These are phyloP conservation scores for Cephonodes hylas DNA, from an alignment of 2,888 invertebrate species.

Conservation along the genomic window DNA sequence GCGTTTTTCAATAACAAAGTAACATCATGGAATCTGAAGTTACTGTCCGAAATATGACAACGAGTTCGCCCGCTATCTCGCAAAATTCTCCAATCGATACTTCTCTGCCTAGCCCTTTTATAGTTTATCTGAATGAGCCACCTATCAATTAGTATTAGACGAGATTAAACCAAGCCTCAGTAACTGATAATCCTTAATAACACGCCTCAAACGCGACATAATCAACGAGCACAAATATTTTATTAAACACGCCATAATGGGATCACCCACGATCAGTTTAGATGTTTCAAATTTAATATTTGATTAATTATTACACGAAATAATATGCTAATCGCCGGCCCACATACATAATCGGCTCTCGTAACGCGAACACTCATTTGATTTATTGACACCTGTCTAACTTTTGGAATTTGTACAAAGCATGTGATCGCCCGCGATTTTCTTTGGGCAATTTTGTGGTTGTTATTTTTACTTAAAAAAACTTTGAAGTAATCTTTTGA, in stretches of 20 bases:
- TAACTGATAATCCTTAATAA: too few relatives aligned
- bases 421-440: background rate
- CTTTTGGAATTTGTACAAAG: background rate
- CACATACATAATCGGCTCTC: background rate
- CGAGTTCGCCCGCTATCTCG: too few relatives aligned
- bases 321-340: constrained; percentile 1
- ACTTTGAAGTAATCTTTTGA: background rate
- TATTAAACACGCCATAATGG: background rate
- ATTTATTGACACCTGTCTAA: background rate
- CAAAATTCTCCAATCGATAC: too few relatives aligned
- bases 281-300: constrained; percentile 4
- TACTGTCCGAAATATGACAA: too few relatives aligned
- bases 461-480: background rate
- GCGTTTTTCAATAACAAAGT: too few relatives aligned
- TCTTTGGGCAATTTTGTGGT: background rate
- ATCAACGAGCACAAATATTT: background rate
- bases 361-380: background rate
- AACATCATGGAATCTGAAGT: too few relatives aligned
- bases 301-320: background rate
- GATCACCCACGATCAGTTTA: background rate
- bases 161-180: too few relatives aligned
- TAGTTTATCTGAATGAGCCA: too few relatives aligned
- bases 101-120: too few relatives aligned
- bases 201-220: background rate
- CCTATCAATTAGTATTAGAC: too few relatives aligned